These are phyloP conservation scores for Diacarnus erythraeanus DNA, from an alignment of 37 sponge, comb jelly and placozoan species.

Conservation along the genomic window DNA sequence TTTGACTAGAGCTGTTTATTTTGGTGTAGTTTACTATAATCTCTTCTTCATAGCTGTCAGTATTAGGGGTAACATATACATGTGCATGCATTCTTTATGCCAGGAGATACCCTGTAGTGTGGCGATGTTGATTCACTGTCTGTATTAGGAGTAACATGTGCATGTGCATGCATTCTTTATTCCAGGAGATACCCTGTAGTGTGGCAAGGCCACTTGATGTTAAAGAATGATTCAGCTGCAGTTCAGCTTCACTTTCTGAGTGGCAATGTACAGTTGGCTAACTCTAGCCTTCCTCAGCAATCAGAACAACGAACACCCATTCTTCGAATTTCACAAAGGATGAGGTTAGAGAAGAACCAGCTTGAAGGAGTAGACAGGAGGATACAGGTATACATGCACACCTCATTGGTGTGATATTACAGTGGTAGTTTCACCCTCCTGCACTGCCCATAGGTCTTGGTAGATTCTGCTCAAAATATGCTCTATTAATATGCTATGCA, in stretches of 20 bases:
- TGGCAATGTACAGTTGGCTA: conserved; percentile 78
- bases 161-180: not conserved
- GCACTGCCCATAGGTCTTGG: too few relatives aligned
- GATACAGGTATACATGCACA: conserved; percentile 73
- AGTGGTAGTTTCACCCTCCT: too few relatives aligned
- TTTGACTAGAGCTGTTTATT: not conserved
- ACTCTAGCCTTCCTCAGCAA: conserved; percentile 71
- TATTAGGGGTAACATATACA: not conserved
- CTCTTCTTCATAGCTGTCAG: not conserved
- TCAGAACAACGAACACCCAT: conserved; percentile 46
- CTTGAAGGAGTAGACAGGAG: conserved; percentile 92
- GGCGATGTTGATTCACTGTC: conserved; percentile 69
- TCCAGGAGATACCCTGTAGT: conserved; percentile 87
- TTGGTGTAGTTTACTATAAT: not conserved
- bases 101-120: conserved; percentile 92
- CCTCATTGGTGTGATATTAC: too few relatives aligned
- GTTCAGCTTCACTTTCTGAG: conserved; percentile 96
- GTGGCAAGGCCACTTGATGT: conserved; percentile 95
- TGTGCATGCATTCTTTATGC: not conserved
- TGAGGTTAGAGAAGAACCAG: conserved; percentile 92
- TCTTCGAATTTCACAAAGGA: conserved; percentile 88
- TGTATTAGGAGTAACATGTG: not conserved
- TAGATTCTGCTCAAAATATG: too few relatives aligned
- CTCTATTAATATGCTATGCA: too few relatives aligned
- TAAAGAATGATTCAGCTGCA: conserved; percentile 95